phyloP scores from a whole-genome alignment of 2,797 vertebrate genomes.

The Neopelma chrysocephalum region DNA sequence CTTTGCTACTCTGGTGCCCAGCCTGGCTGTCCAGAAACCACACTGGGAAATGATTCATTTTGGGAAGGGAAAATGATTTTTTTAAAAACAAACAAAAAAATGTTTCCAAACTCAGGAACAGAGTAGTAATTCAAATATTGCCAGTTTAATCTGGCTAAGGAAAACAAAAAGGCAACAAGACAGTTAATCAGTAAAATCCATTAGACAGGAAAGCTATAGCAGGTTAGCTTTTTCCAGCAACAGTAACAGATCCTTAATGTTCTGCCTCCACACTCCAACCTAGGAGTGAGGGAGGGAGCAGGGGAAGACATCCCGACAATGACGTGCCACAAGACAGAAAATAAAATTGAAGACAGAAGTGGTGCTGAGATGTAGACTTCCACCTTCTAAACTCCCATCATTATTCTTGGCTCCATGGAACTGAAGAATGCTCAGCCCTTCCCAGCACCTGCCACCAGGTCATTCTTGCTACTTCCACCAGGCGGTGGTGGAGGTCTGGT shows the following conservation, averaged over 20 bases:
- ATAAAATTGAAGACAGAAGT: background rate
- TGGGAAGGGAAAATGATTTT: background rate
- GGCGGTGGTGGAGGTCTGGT: background rate
- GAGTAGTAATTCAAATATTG: background rate
- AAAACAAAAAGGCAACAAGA: background rate
- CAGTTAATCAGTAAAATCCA: slow-evolving; percentile 14
- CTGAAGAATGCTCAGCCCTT: background rate
- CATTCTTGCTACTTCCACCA: slow-evolving; percentile 14
- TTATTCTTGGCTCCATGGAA: background rate
- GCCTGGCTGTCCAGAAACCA: slow-evolving; percentile 26
- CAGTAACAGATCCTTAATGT: background rate
- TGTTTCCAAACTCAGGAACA: background rate
- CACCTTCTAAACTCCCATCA: background rate
- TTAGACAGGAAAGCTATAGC: slow-evolving; percentile 11
- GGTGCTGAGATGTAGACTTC: background rate
- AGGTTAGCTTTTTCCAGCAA: slow-evolving; percentile 41
- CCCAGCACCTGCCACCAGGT: background rate
- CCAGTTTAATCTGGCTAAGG: slow-evolving; percentile 28
- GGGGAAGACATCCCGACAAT: background rate
- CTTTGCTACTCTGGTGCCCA: slow-evolving; percentile 10
- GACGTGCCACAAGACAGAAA: background rate
- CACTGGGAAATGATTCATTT: background rate
- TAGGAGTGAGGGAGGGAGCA: background rate
- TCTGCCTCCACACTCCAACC: background rate
- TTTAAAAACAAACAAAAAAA: background rate